Base-by-base conservation (phyloP, 2,888 invertebrate species). In the Saturnia japonica region DNA sequence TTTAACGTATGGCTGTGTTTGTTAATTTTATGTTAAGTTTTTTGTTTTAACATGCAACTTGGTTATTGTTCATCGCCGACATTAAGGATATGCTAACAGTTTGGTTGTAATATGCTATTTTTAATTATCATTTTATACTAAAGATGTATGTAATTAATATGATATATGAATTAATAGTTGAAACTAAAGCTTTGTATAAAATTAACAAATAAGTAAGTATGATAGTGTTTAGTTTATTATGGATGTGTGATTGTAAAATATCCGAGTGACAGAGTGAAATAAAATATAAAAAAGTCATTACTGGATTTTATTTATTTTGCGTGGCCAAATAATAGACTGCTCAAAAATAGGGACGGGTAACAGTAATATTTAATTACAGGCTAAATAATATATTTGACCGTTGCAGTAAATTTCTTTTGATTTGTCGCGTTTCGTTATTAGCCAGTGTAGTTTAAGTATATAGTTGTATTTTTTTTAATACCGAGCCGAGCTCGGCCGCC, bases 11-110 rank as follows among this genome's bases (percentile, higher is more conserved):
- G 94, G 93, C 94, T 93, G 93, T 93, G 93, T 93, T 91, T 93
- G 93, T 93, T 94, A 93, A 88, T 93, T 93, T 94, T 93, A 93
- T 91, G 93, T 94, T 94, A 91, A 94, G 93, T 94, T 93, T 93
- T n/a, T 90, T 86, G 91, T 93, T 93, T 92, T 87, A 90, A 90
- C 87, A 79, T 80, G 85, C 80, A 78, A 77, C 77, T 86, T 86
- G 84, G 89, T 89, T 82, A 76, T 87, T 90, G 85, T 84, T 82
- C 75, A 85, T 85, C 82, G 80, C 92, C 90, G 92, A 86, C 94
- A 92, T 93, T 94, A 93, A 89, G 93, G 94, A 85, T 85, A 75
- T 82, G 76, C 25, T 54, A 54, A 54, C 64, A 66, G 64, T 54
- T 66, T 51, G 11, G 42, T 67, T 67, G 51, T 34, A 67, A 51